Evolutionary conservation across 2,888 invertebrate genomes (phyloP), one percentile per base, ranked within the genome.

Genomic region (Empis stercorea): DNA sequence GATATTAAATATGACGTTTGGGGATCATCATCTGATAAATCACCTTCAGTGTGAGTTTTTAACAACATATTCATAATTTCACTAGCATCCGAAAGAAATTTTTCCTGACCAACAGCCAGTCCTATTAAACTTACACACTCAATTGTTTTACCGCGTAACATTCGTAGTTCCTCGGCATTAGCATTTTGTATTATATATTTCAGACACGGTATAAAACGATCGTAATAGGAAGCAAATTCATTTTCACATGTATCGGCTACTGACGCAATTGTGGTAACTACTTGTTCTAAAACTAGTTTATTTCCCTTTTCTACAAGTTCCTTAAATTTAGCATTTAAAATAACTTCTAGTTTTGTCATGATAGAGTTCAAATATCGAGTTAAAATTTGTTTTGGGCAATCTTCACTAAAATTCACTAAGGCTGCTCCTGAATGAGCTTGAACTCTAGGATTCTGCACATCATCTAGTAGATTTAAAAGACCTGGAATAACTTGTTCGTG

Each of bases 81-180:
- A 46, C 85, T 87, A 1, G 95, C 96, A 68, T 97, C 96, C 5
- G 76, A 69, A 66, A 87, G 80, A 68, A 96, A 96, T 74, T 86
- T 86, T 51, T 85, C 84, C 32, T 80, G 75, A 4, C 87, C 87
- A 17, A 87, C 87, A 30, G 87, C 87, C 56, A 86, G 68, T 58
- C 99, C 99, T 65, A 99, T 97, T 48, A 99, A 78, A 63, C 95
- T 95, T 54, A 99, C 93, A 64, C 99, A 99, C 70, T 99, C 99
- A 55, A 99, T 99, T 2, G 97, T 94, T 73, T 99, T 99, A 50
- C 97, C 97, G 46, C 97, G 79, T 34, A 99, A 73, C 71, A 96
- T 76, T 61, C 92, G 86, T 53, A 94, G 74, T 60, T 95, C 92
- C 27, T 83, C 81, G 16, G 83, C 83, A 56, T 80, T 87, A 9